Percentiles rank a stretch among this genome's conserved stretches.
Evolutionary conservation across 2,797 vertebrate genomes (phyloP).

Genomic region (Neosilurus mollespiculum): DNA sequence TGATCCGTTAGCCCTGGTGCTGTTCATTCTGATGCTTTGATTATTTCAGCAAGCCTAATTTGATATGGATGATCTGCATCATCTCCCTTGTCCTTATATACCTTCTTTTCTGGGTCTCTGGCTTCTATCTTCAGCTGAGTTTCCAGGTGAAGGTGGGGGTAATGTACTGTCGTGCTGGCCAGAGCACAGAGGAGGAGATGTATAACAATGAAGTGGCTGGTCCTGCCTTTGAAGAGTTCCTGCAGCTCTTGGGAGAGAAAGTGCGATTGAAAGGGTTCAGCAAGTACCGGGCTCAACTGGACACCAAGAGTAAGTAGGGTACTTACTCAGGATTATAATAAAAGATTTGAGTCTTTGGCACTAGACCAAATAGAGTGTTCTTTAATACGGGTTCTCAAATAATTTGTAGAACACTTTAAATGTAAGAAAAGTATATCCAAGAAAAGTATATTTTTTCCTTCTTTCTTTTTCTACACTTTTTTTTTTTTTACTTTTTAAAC

Average conservation of each 20-base stretch:
- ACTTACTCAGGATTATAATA: not conserved
- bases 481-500: too few species aligned
- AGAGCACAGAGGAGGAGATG: conserved; percentile 98
- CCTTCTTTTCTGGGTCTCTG: not conserved
- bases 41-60: not conserved
- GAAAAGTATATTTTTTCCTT: too few species aligned
- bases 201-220: conserved; percentile 94
- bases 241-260: conserved; percentile 92
- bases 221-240: conserved; percentile 92
- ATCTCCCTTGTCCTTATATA: not conserved
- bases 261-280: conserved; percentile 95
- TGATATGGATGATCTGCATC: not conserved
- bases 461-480: too few species aligned
- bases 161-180: conserved; percentile 94
- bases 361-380: not conserved
- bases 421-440: not conserved
- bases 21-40: not conserved
- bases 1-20: not conserved
- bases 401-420: not conserved
- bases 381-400: not conserved
- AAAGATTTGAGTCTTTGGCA: not conserved
- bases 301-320: conserved; percentile 85
- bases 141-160: conserved; percentile 96
- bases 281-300: conserved; percentile 95
- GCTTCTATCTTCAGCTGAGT: conserved; percentile 78